Evolutionary conservation across 2,113 vertebrate genomes (phyloP).

Genomic region (Siphamia tubifer): DNA sequence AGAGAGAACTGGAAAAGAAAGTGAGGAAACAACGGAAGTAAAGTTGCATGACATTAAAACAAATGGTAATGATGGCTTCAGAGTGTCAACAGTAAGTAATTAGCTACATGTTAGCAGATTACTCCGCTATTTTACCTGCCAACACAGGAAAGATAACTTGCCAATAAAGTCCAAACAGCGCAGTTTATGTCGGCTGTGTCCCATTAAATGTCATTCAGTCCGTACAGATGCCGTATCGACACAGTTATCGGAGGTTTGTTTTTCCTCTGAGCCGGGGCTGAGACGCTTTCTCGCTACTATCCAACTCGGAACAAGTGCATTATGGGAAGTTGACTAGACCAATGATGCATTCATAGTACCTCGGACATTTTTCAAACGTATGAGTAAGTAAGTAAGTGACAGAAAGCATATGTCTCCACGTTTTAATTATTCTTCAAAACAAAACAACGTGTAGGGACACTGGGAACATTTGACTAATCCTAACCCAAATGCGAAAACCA

Average conservation of each 20-base stretch:
- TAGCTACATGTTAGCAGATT: neutral
- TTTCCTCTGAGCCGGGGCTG: neutral
- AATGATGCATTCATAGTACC: neutral
- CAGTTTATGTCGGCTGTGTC: too few relatives aligned
- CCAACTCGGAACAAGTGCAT: constrained; percentile 32
- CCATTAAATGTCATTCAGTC: neutral
- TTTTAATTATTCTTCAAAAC: too few relatives aligned
- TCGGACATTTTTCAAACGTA: too few relatives aligned
- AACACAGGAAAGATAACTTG: constrained; percentile 22
- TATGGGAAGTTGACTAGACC: constrained; percentile 27
- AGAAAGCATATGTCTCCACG: too few relatives aligned
- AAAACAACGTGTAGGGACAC: too few relatives aligned
- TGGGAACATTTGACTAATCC: too few relatives aligned
- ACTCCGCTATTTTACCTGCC: constrained; percentile 45
- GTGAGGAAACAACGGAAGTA: neutral
- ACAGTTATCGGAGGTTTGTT: neutral
- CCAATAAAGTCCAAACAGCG: neutral
- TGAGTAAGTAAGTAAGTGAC: too few relatives aligned
- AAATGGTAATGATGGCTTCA: neutral
- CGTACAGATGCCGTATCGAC: neutral
- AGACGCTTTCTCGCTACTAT: neutral
- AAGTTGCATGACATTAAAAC: neutral
- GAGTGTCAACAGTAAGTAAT: neutral
- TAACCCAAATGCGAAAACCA: too few relatives aligned
- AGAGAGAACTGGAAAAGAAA: neutral